phyloP scores from a whole-genome alignment of 2,888 invertebrate species.

The Hemicrepidius hirtus region DNA sequence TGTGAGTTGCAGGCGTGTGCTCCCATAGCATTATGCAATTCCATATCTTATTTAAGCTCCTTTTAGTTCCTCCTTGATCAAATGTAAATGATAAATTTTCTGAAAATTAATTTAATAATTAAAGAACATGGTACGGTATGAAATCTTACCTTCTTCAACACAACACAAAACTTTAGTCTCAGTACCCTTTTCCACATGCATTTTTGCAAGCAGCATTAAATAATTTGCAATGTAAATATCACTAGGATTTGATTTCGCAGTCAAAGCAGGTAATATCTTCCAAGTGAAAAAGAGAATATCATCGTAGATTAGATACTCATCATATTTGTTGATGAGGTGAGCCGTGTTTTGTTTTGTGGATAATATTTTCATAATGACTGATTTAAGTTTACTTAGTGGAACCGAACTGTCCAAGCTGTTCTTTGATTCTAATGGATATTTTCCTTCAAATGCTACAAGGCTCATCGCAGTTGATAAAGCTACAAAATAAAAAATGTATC shows the following conservation, averaged over 20 bases:
- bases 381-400: slow-evolving; percentile 80
- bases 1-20: slow-evolving; percentile 81
- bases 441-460: slow-evolving; percentile 83
- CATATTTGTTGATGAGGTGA: slow-evolving; percentile 80
- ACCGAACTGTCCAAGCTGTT: slow-evolving; percentile 76
- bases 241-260: slow-evolving; percentile 74
- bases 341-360: slow-evolving; percentile 78
- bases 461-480: slow-evolving; percentile 85
- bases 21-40: slow-evolving; percentile 84
- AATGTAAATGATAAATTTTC: slow-evolving; percentile 72
- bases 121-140: too few relatives aligned
- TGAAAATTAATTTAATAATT: slow-evolving; percentile 39
- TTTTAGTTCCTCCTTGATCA: slow-evolving; percentile 74
- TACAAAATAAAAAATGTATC: slow-evolving; percentile 56
- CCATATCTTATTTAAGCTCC: slow-evolving; percentile 85
- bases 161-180: slow-evolving; percentile 64
- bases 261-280: slow-evolving; percentile 76
- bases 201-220: slow-evolving; percentile 66
- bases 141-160: slow-evolving; percentile 56
- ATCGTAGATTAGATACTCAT: slow-evolving; percentile 83
- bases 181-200: slow-evolving; percentile 64
- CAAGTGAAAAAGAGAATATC: slow-evolving; percentile 86
- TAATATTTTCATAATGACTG: slow-evolving; percentile 79
- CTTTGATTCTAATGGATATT: slow-evolving; percentile 76
- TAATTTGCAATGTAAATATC: slow-evolving; percentile 69